Evolutionary conservation across 2,888 invertebrate genomes (phyloP), one percentile per base, ranked within the genome.

Genomic region (Nowickia ferox): DNA sequence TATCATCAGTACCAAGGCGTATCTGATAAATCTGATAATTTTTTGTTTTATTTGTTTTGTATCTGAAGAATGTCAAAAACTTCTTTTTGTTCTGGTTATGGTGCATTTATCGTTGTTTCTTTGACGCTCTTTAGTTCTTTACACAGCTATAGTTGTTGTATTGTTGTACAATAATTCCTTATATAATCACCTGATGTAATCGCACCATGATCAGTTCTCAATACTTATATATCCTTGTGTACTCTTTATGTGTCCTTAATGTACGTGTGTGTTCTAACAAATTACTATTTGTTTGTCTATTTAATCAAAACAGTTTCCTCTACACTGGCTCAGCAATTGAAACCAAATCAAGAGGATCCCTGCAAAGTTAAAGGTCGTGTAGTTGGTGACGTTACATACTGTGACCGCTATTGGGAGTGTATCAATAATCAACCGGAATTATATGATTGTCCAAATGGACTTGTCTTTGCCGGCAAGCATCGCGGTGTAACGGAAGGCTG

Each of bases 401-500:
- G 97, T 90, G 96, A 96, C 92, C 94, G 95, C 87, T 92, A 91
- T 87, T 97, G 97, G 97, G 97, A 97, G 92, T 97, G 97, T 90
- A 96, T 97, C 84, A 95, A 95, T 88, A 97, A 96, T 0, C 96
- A 96, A 91, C 95, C 97, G 0, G 95, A 97, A 87, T 94, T 97
- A 83, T 97, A 97, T 92, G 97, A 97, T 93, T 98, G 97, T 90
- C 97, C 97, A 77, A 98, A 97, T 90, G 97, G 97, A 0, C 93
- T 97, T 88, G 97, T 97, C 63, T 98, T 96, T 93, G 97, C 97
- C 19, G 97, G 97, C 5, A 97, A 97, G 91, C 96, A 97, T 90
- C 94, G 97, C 63, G 97, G 97, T 6, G 97, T 97, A 10, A 97
- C 97, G 1, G 97, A 97, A 90, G 97, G 97, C 2, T 97, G 97